Base-by-base conservation (phyloP, 2,113 vertebrate species). In the Neomonachus schauinslandi region DNA sequence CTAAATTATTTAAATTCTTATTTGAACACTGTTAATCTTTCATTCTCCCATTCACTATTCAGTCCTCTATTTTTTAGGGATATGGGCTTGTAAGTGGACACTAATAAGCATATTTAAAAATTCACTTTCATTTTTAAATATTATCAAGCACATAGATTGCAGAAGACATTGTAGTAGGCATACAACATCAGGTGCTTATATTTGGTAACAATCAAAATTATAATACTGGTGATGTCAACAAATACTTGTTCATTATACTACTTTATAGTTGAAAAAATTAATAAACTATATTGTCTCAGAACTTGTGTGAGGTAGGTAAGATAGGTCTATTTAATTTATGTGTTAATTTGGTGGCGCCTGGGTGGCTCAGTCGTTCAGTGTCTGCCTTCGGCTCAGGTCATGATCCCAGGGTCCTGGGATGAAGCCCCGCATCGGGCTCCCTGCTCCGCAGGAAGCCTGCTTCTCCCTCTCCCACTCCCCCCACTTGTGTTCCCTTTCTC, bases 41-140 rank as follows among this genome's bases (percentile, higher is more conserved):
- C 10, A 63, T 67, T 87, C 19, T 93, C 31, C 33, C 19, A 93
- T 71, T 84, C 5, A 85, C 11, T 65, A 94, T 55, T 24, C 33
- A 94, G 16, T 59, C 13, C 7, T 93, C 26, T 89, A 57, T 42
- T 93, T 94, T 87, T 93, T 74, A 91, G 51, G 84, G 24, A n/a
- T 63, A 84, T 80, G 83, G 83, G 12, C 22, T 85, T 95, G 1
- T 77, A 91, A 93, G 72, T 80, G 28, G n/a, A 92, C 18, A 86
- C 67, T 71, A 80, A 19, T 49, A 16, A 92, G 14, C 59, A 59
- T 49, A 71, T 31, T 61, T 96, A 55, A 95, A 92, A 95, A 90
- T 42, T 83, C 21, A 85, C 90, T 69, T 81, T 85, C 24, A 91
- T 61, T 84, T 67, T 69, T 21, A 97, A 95, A 92, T 86, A 93